Conservation (phyloP, 2,797 vertebrate species). For the Parotocinclus haroldoi region DNA sequence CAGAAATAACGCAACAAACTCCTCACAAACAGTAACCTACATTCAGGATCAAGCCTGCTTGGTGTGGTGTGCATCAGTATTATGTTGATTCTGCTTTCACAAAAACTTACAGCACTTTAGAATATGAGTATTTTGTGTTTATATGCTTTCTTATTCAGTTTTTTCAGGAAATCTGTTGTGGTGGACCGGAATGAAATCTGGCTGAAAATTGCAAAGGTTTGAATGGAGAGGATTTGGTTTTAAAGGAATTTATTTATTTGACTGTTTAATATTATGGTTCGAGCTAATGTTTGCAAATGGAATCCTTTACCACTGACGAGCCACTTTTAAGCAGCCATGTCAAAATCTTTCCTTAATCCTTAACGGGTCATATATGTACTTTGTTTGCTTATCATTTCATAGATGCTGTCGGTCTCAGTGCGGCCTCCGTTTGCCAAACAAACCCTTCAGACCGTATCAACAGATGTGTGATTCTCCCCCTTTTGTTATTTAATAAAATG, state of each 20-base stretch:
- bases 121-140: too few relatives aligned
- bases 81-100: too few relatives aligned
- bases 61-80: too few relatives aligned
- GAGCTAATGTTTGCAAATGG: slow-evolving; percentile 20
- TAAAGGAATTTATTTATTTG: not conserved
- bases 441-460: slow-evolving; percentile 49
- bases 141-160: too few relatives aligned
- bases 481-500: slow-evolving; percentile 69
- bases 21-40: too few relatives aligned
- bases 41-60: too few relatives aligned
- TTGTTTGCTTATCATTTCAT: slow-evolving; percentile 24
- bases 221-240: too few relatives aligned
- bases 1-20: too few relatives aligned
- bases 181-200: too few relatives aligned
- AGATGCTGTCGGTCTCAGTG: slow-evolving; percentile 10
- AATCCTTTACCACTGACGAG: not conserved
- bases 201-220: too few relatives aligned
- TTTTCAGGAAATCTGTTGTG: too few relatives aligned
- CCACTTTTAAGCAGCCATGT: slow-evolving; percentile 5
- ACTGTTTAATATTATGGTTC: slow-evolving; percentile 4
- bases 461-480: slow-evolving; percentile 60
- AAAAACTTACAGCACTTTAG: too few relatives aligned
- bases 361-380: slow-evolving; percentile 6
- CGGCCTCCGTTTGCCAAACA: slow-evolving; percentile 43
- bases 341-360: slow-evolving; percentile 9